Evolutionary conservation across 2,888 invertebrate species (phyloP), one percentile per base, ranked within the genome.

Genomic region (Hedya salicella): DNA sequence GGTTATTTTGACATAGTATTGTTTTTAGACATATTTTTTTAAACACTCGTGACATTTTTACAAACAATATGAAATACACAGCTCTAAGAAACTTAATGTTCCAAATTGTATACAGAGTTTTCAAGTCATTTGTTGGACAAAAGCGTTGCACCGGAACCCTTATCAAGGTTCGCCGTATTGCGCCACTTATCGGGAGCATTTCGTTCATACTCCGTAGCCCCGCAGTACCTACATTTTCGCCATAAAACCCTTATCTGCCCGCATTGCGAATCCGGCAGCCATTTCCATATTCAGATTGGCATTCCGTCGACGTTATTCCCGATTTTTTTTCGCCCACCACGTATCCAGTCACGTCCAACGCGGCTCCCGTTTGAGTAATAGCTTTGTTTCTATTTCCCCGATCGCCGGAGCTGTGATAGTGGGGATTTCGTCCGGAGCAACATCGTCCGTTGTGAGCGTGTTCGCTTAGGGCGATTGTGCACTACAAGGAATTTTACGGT

Each of bases 211-310:
- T 74, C 77, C 69, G 73, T 83, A 81, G 78, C 78, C 76, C 75
- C 78, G 70, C 73, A 73, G 76, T 74, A 73, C 75, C 74, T 75
- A 78, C 80, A 75, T 78, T 79, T 81, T 80, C 73, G 78, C 86
- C 80, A 85, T 87, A 88, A 88, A 88, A 85, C 80, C 82, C 87
- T 89, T 90, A 90, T 90, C 91, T 85, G 73, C 82, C 87, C 84
- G 86, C 86, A 87, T 85, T 87, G 83, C 82, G 87, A 87, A 86
- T 86, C 83, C 83, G 85, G 83, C 76, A 74, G 74, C 82, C 84
- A 86, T 89, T 90, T 84, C 85, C 89, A 88, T 87, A 87, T 89
- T 85, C 86, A 86, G 85, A 87, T 87, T 87, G 85, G 78, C 79
- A 78, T 81, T 80, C 73, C 66, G 69, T 50, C 68, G 63, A 44